Evolutionary conservation across 2,797 vertebrate species (phyloP).

Genomic region (Lepilemur septentrionalis): DNA sequence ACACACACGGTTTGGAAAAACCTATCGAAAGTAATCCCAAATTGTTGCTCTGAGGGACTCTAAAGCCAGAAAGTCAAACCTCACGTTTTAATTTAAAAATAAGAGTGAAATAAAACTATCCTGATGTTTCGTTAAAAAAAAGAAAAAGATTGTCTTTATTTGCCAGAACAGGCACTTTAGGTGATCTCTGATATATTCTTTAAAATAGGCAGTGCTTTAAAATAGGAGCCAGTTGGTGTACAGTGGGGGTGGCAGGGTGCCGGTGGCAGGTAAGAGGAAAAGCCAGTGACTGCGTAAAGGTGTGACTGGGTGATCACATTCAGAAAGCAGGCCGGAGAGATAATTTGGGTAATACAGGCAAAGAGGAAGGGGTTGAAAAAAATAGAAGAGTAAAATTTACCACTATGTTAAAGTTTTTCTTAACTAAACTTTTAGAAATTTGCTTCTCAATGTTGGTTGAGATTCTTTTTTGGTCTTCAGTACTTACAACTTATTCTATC

Average conservation of each 20-base stretch:
- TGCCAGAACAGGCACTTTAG: neutral
- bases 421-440: slow-evolving; percentile 17
- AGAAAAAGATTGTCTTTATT: neutral
- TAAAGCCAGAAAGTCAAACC: neutral
- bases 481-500: neutral
- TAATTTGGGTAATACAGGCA: neutral
- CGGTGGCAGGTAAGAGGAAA: neutral
- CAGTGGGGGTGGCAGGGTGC: neutral
- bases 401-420: neutral
- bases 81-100: slow-evolving; percentile 53
- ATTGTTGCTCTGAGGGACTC: neutral
- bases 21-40: neutral
- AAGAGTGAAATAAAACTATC: neutral
- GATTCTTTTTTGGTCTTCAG: neutral
- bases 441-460: neutral
- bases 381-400: neutral
- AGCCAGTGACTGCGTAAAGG: neutral
- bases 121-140: neutral
- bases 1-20: neutral
- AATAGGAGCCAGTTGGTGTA: neutral
- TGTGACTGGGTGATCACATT: neutral
- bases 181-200: neutral
- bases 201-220: neutral
- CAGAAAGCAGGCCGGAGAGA: neutral
- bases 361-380: neutral